Conservation (phyloP, 1,140 invertebrate species). For the Trachymyrmex cornetzi region DNA sequence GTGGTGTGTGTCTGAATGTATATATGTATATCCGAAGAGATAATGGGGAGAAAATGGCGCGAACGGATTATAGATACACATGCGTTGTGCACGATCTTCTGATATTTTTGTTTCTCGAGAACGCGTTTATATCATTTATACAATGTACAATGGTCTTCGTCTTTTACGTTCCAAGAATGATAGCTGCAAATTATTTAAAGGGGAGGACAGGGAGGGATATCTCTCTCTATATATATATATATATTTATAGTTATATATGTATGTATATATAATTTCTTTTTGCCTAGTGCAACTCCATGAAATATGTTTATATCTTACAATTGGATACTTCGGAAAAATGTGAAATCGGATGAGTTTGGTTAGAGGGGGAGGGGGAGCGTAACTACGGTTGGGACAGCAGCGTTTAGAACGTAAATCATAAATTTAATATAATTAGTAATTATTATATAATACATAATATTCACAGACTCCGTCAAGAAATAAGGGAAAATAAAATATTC, state of each 20-base stretch:
- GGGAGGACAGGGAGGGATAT: conserved; percentile 7
- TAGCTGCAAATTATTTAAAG: conserved; percentile 73
- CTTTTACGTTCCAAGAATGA: conserved; percentile 80
- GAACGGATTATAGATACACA: conserved; percentile 77
- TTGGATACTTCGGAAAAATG: conserved; percentile 52
- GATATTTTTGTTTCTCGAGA: conserved; percentile 72
- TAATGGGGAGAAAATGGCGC: conserved; percentile 53
- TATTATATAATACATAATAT: conserved; percentile 87
- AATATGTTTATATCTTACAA: conserved; percentile 79
- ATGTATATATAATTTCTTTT: conserved; percentile 68
- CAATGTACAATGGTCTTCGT: conserved; percentile 85
- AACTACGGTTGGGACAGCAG: conserved; percentile 76
- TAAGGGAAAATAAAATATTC: conserved; percentile 79
- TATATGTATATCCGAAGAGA: conserved; percentile 46
- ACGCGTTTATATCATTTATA: conserved; percentile 84
- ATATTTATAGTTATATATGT: conserved; percentile 20
- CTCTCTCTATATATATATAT: conserved; percentile 33
- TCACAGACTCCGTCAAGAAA: conserved; percentile 86
- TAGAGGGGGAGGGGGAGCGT: conserved; percentile 8
- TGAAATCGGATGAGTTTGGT: conserved; percentile 9
- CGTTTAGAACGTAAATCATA: conserved; percentile 84
- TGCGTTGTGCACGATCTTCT: conserved; percentile 79
- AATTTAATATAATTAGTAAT: conserved; percentile 87
- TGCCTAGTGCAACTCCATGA: conserved; percentile 64
- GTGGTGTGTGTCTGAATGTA: conserved; percentile 34